A percentile compares a stretch with the other conserved stretches of the same genome.
These are phyloP conservation scores for Pangasius mekongensis DNA, from an alignment of 2,797 vertebrate species.

Conservation along the genomic window DNA sequence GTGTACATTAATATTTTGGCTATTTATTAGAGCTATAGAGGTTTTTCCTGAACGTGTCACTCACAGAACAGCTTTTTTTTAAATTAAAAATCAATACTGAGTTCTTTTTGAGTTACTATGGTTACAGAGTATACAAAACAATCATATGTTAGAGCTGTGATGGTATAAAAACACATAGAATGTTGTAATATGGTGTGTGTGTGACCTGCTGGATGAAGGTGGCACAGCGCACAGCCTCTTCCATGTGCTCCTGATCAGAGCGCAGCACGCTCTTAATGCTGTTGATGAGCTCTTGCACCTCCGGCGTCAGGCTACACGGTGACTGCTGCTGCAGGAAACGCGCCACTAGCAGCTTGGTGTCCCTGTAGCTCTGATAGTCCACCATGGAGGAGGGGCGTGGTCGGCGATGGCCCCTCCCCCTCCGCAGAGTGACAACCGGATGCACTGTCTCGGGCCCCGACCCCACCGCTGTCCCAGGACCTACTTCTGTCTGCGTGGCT, in stretches of 20 bases:
- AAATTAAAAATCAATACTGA: background rate
- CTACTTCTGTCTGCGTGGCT: conserved; percentile 72
- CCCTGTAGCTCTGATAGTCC: conserved; percentile 82
- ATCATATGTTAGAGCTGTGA: background rate
- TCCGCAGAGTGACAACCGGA: conserved; percentile 64
- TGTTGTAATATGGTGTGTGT: background rate
- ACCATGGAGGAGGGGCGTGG: conserved; percentile 80
- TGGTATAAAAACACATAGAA: background rate
- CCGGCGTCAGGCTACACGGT: conserved; percentile 75
- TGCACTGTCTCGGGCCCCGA: conserved; percentile 51
- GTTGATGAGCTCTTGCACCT: conserved; percentile 82
- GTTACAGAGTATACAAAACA: background rate
- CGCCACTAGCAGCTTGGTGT: conserved; percentile 79
- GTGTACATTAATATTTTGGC: background rate
- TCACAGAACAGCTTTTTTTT: background rate
- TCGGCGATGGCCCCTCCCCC: conserved; percentile 57
- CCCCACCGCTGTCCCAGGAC: conserved; percentile 56
- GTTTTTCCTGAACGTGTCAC: background rate
- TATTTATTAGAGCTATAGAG: background rate
- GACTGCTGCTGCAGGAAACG: conserved; percentile 82
- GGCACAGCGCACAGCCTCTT: conserved; percentile 84
- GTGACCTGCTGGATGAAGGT: conserved; percentile 83
- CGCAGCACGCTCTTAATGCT: conserved; percentile 82
- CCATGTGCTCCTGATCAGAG: conserved; percentile 85
- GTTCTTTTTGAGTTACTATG: background rate